Base-by-base conservation (phyloP, 2,888 invertebrate species). In the Campopleginae sp. region DNA sequence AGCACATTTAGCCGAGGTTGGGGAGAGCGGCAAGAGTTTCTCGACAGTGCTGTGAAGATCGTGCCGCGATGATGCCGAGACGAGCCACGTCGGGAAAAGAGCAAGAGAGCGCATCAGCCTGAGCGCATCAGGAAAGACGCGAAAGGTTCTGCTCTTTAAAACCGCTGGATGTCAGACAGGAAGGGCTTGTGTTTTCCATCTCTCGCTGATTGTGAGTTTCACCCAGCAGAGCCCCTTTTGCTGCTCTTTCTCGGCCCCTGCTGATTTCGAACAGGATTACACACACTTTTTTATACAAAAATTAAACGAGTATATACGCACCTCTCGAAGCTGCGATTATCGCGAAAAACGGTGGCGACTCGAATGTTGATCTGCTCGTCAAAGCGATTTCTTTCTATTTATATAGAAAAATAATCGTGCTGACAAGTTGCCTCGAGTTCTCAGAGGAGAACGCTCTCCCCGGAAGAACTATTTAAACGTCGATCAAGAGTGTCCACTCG, bases 41-140 rank as follows among this genome's bases (percentile, higher is more conserved):
- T 75, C 82, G 80, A 72, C 80, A 85, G 77, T 80, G 86, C 87
- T 54, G 83, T 78, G 87, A 88, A 89, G 90, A 91, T 91, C 90
- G 91, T 89, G 88, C 89, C 82, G 88, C 90, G 91, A 92, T 92
- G 92, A 91, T 89, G 90, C 89, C 61, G 81, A 80, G 70, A 75
- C 54, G 70, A 75, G 81, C 61, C 31, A 76, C 80, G 80, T 54
- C 81, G 66, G 19, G 63, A 72, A 65, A 68, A 81, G 81, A 78
- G 58, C 58, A 31, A 74, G 81, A 74, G 84, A 78, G 65, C 58
- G 38, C 65, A 65, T 76, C 76, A 66, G 66, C 19, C 76, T 17
- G 76, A 54, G 68, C 70, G 58, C 66, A 78, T 78, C 78, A 58
- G 58, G 33, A 42, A 70, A 70, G 68, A 78, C 58, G 68, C 68